Percentiles rank a stretch among this genome's conserved stretches.
Evolutionary conservation across 1,140 invertebrate species (phyloP).

Genomic region (Tetragnatha versicolor): DNA sequence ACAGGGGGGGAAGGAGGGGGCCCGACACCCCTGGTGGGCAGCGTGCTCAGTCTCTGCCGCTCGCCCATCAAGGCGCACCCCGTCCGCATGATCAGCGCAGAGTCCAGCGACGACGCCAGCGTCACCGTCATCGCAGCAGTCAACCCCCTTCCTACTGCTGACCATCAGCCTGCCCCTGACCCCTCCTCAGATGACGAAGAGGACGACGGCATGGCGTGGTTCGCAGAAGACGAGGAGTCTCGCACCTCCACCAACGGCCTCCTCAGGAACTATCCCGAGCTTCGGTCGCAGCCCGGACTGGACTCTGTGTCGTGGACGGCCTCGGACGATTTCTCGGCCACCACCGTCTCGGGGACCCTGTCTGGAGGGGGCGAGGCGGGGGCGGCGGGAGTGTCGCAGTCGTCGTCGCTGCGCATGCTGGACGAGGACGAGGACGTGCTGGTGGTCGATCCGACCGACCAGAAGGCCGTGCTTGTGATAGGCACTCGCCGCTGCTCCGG

Average conservation of each 20-base stretch:
- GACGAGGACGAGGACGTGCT: slow-evolving; percentile 38
- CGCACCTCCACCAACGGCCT: slow-evolving; percentile 39
- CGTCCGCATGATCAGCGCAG: slow-evolving; percentile 48
- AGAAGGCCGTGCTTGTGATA: slow-evolving; percentile 44
- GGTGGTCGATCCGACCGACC: slow-evolving; percentile 48
- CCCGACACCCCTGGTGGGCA: slow-evolving; percentile 41
- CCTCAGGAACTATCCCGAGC: slow-evolving; percentile 44
- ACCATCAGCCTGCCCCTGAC: neutral
- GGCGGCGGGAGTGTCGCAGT: slow-evolving; percentile 10
- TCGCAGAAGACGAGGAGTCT: slow-evolving; percentile 43
- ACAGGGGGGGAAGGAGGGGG: neutral
- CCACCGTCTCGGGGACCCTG: slow-evolving; percentile 45
- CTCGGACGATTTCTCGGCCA: slow-evolving; percentile 47
- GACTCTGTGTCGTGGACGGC: slow-evolving; percentile 50
- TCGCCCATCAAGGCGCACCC: slow-evolving; percentile 27
- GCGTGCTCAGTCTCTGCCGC: slow-evolving; percentile 42
- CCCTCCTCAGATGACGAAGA: neutral
- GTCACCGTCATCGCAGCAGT: slow-evolving; percentile 18
- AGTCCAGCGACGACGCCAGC: slow-evolving; percentile 47
- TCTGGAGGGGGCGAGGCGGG: slow-evolving; percentile 10
- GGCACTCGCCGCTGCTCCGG: slow-evolving; percentile 33
- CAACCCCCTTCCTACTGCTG: neutral
- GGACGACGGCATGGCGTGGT: slow-evolving; percentile 20
- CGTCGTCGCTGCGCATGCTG: slow-evolving; percentile 33
- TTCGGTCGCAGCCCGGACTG: slow-evolving; percentile 43